Evolutionary conservation across 2,888 invertebrate species (phyloP).

Genomic region (Caenorhabditis plicata): DNA sequence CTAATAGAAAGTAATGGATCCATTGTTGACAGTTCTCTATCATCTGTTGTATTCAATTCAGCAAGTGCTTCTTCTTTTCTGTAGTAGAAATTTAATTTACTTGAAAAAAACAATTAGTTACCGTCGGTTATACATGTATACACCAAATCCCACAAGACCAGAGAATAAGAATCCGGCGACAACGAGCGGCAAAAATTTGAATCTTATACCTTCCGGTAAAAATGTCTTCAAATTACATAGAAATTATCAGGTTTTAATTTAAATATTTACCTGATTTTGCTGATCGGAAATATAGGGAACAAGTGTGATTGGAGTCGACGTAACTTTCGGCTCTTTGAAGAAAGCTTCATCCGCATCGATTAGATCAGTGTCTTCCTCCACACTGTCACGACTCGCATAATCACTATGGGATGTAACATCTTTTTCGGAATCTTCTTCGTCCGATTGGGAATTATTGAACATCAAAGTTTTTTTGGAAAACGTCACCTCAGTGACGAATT

Average conservation of each 20-base stretch:
- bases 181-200: constrained; percentile 15
- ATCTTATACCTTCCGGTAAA: constrained; percentile 9
- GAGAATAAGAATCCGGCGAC: constrained; percentile 19
- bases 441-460: constrained; percentile 19
- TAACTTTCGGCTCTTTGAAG: constrained; percentile 19
- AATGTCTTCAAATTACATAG: constrained; percentile 8
- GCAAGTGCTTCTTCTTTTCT: constrained; percentile 15
- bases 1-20: constrained; percentile 34
- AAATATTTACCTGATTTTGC: background rate
- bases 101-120: background rate
- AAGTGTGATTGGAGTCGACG: background rate
- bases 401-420: too few relatives aligned
- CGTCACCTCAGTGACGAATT: constrained; percentile 6
- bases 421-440: too few relatives aligned
- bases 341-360: constrained; percentile 28
- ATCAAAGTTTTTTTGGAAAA: constrained; percentile 18
- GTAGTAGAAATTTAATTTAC: background rate
- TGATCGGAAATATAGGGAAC: background rate
- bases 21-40: constrained; percentile 29
- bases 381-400: too few relatives aligned
- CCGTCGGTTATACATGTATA: constrained; percentile 6
- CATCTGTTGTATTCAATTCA: constrained; percentile 9
- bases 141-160: constrained; percentile 9
- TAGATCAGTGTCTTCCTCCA: constrained; percentile 19
- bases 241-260: background rate